These are phyloP conservation scores for Anoplolepis gracilipes DNA, from an alignment of 1,140 invertebrate species.

Conservation along the genomic window DNA sequence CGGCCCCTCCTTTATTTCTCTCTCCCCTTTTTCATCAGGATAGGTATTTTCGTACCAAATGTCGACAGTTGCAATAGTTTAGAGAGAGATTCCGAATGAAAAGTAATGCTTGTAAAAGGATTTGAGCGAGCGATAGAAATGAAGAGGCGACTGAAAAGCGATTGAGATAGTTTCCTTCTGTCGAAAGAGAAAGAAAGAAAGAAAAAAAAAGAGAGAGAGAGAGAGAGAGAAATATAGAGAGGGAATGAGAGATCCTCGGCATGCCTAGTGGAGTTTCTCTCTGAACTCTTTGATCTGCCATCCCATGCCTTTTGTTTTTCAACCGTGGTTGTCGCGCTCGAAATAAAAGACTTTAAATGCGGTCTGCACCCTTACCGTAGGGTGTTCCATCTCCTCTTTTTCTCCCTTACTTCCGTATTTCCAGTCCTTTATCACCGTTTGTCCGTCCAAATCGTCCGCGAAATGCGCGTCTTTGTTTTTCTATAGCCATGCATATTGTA, in stretches of 20 bases:
- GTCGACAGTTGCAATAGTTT: neutral
- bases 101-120: neutral
- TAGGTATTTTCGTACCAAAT: neutral
- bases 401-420: constrained; percentile 33
- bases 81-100: constrained; percentile 17
- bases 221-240: neutral
- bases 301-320: constrained; percentile 73
- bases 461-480: constrained; percentile 59
- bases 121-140: constrained; percentile 14
- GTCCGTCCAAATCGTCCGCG: constrained; percentile 62
- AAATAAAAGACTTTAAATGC: constrained; percentile 77
- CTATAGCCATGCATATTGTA: neutral
- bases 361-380: constrained; percentile 25
- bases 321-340: constrained; percentile 67
- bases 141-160: constrained; percentile 43
- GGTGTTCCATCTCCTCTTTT: neutral
- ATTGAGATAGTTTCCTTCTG: constrained; percentile 8
- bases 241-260: constrained; percentile 30
- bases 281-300: constrained; percentile 74
- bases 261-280: constrained; percentile 56
- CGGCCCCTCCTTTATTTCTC: neutral
- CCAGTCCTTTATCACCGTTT: constrained; percentile 56
- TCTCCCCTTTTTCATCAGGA: neutral
- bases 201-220: too few species aligned
- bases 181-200: too few species aligned